These are phyloP conservation scores for Tetranychus urticae DNA, from an alignment of 1,140 invertebrate species.

Conservation along the genomic window DNA sequence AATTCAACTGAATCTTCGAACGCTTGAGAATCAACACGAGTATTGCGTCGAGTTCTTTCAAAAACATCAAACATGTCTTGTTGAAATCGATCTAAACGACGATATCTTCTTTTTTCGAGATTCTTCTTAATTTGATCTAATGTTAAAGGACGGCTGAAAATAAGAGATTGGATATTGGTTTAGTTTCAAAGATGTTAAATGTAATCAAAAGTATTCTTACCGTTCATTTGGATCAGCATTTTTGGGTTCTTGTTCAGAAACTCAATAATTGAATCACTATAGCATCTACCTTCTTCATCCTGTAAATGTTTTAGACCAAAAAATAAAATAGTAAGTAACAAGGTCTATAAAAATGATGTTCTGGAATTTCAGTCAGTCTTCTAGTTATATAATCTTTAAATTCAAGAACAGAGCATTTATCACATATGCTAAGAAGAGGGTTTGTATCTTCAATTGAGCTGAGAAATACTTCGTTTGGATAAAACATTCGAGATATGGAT, in stretches of 20 bases:
- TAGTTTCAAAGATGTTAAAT: not conserved
- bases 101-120: no score
- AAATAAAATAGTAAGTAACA: no score
- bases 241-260: slow-evolving; percentile 48
- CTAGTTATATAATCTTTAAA: slow-evolving; percentile 68
- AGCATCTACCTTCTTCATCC: slow-evolving; percentile 84
- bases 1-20: no score
- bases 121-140: no score
- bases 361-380: slow-evolving; percentile 74
- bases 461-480: slow-evolving; percentile 82
- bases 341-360: slow-evolving; percentile 77
- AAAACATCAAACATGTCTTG: no score
- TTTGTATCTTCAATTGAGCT: slow-evolving; percentile 75
- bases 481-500: slow-evolving; percentile 44
- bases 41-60: no score
- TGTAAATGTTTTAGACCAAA: no score
- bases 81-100: no score
- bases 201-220: not conserved
- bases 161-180: not conserved
- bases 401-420: slow-evolving; percentile 70
- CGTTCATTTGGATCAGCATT: not conserved
- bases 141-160: not conserved
- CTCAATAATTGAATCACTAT: slow-evolving; percentile 83
- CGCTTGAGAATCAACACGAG: no score
- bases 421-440: slow-evolving; percentile 64